Evolutionary conservation across 1,140 invertebrate genomes (phyloP).

Genomic region (Panagrolaimus sp.): DNA sequence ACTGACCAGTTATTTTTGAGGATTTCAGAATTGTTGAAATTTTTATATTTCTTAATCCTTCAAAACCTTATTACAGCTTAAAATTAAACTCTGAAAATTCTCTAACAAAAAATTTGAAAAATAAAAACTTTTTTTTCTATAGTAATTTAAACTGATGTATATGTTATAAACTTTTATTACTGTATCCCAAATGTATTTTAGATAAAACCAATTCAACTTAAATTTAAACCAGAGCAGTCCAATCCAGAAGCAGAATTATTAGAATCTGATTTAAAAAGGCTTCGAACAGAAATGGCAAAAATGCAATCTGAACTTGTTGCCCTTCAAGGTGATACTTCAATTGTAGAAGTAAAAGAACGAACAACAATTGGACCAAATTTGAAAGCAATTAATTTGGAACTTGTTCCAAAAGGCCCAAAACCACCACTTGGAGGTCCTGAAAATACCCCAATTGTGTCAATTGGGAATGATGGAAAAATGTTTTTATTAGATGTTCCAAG

Average conservation of each 20-base stretch:
- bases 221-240: neutral
- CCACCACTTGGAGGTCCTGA: neutral
- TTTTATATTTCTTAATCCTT: too few species aligned
- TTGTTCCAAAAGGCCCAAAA: slow-evolving; percentile 10
- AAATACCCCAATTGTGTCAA: neutral
- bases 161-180: too few species aligned
- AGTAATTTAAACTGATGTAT: too few species aligned
- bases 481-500: neutral
- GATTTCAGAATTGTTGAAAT: too few species aligned
- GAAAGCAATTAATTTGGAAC: slow-evolving; percentile 12
- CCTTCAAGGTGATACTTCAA: neutral
- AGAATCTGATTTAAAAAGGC: neutral
- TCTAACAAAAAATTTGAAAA: too few species aligned
- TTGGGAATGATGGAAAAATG: neutral
- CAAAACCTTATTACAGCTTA: too few species aligned
- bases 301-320: slow-evolving; percentile 5
- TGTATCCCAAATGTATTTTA: too few species aligned
- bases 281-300: neutral
- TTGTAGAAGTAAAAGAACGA: neutral
- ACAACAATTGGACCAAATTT: neutral
- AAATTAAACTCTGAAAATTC: too few species aligned
- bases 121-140: too few species aligned
- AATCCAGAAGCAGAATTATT: neutral
- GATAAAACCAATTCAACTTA: neutral
- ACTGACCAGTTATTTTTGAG: too few species aligned